Evolutionary conservation across 1,140 invertebrate genomes (phyloP), one percentile per base, ranked within the genome.

Genomic region (Cyclargus thomasi): DNA sequence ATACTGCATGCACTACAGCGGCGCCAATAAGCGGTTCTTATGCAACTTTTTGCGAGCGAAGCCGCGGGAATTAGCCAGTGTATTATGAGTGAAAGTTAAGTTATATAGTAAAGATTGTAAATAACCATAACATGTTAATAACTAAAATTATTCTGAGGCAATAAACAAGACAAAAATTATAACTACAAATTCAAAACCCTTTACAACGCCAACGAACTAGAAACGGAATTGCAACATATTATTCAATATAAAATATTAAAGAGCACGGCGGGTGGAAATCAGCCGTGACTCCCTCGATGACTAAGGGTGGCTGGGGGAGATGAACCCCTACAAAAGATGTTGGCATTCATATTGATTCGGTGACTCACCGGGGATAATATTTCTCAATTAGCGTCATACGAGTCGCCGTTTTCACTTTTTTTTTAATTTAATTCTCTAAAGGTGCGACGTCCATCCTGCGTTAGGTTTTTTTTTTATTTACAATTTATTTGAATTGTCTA

Each of bases 271-370:
- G 35, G 63, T 17, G 23, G 29, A 29, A 64, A 64, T 39, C 55
- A 21, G 39, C 55, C 55, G 29, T 29, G 29, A 29, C 29, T 29
- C 1, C 29, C 29, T 8, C 29, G 4, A 21, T 67, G 69, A 65
- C 63, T 70, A 72, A 73, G 79, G 82, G 82, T 78, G 76, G 71
- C 69, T 74, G 75, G 81, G 81, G 77, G 77, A 76, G 70, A 23
- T 39, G 74, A 79, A 77, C 65, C 81, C 82, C 82, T 65, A 62
- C 71, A 81, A 83, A 82, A 84, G 82, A 84, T 80, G 79, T 79
- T 79, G 73, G 74, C 75, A 76, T 81, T 80, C 78, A 75, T 84
- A 84, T 83, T 80, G 83, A 86, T 86, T 84, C 71, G 65, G 64
- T 57, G 65, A 22, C 62, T 65, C 65, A 72, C 75, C 62, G 64